phyloP scores from a whole-genome alignment of 2,797 vertebrate genomes.

The Scyliorhinus canicula region DNA sequence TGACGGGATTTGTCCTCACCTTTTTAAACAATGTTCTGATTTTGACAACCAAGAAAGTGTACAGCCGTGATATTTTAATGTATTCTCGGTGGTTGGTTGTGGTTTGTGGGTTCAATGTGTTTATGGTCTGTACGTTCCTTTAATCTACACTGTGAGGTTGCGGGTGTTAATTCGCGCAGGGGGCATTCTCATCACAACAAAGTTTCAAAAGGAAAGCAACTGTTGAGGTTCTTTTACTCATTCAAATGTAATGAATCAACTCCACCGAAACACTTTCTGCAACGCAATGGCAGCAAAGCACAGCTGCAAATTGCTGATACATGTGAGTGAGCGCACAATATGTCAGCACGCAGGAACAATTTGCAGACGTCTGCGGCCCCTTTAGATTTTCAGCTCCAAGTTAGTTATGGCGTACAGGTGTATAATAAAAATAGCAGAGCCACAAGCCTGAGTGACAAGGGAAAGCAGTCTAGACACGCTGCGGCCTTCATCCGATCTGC shows the following conservation, averaged over 20 bases:
- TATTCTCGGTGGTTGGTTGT: background rate
- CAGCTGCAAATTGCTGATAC: background rate
- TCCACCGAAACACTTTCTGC: background rate
- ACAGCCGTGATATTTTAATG: background rate
- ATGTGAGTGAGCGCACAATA: background rate
- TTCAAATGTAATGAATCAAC: background rate
- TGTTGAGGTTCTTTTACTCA: background rate
- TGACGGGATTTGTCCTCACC: background rate
- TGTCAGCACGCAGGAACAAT: background rate
- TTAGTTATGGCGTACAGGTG: background rate
- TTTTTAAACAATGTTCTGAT: background rate
- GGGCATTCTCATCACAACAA: background rate
- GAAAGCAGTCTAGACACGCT: background rate
- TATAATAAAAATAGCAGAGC: background rate
- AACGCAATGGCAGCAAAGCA: background rate
- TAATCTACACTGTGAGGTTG: background rate
- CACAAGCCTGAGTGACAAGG: background rate
- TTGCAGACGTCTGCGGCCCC: background rate
- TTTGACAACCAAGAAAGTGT: background rate
- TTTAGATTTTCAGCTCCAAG: background rate
- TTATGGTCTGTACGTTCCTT: background rate
- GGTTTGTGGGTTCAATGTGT: background rate
- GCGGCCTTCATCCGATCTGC: background rate
- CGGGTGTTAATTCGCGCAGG: background rate
- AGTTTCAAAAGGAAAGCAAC: background rate